These are phyloP conservation scores for Manduca sexta DNA, from an alignment of 1,140 invertebrate genomes.

Conservation along the genomic window DNA sequence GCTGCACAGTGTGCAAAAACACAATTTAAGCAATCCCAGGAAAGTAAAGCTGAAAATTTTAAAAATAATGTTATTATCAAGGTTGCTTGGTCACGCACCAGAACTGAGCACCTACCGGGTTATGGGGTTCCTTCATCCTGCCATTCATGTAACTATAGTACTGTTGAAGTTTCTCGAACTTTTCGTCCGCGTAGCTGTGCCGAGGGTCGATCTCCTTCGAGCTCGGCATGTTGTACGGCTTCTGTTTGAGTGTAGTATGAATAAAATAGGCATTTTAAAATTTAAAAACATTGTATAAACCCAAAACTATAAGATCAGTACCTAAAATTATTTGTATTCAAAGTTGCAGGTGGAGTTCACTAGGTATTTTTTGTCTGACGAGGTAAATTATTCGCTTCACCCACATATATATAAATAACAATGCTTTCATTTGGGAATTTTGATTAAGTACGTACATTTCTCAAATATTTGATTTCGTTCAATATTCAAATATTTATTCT, in stretches of 20 bases:
- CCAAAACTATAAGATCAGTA: neutral
- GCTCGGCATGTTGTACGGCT: conserved; percentile 56
- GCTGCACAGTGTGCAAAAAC: too few species aligned
- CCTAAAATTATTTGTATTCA: neutral
- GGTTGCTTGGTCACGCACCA: too few species aligned
- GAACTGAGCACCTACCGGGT: conserved; percentile 28
- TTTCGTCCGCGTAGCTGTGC: conserved; percentile 51
- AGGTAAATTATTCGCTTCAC: too few species aligned
- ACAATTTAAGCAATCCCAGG: too few species aligned
- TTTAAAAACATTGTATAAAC: conserved; percentile 1
- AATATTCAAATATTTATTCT: neutral
- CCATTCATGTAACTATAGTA: conserved; percentile 53
- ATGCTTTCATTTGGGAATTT: neutral
- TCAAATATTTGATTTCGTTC: neutral
- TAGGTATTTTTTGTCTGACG: too few species aligned
- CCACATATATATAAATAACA: too few species aligned
- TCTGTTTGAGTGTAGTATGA: conserved; percentile 29
- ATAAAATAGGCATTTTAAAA: neutral
- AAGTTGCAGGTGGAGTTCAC: too few species aligned
- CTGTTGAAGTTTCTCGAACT: conserved; percentile 50
- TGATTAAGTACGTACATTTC: neutral
- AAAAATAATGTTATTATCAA: too few species aligned
- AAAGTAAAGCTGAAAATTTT: too few species aligned
- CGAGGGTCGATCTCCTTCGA: conserved; percentile 43
- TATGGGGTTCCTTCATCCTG: conserved; percentile 56